Evolutionary conservation across 2,888 invertebrate species (phyloP).

Genomic region (Drosophila rubida): DNA sequence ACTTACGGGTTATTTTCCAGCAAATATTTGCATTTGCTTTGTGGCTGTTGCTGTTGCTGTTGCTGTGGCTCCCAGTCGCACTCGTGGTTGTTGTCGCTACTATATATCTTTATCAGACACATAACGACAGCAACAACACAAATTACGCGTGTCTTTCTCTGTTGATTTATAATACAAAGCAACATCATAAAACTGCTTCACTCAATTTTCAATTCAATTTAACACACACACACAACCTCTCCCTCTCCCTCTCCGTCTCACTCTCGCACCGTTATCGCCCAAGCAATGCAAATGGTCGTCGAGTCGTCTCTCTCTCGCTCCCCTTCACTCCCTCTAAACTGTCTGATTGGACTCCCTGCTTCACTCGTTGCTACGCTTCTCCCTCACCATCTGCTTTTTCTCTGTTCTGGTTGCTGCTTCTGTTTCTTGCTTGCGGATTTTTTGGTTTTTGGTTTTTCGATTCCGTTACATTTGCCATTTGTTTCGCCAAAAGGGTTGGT

Average conservation of each 20-base stretch:
- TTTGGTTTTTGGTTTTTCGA: conserved; percentile 1
- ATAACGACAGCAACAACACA: conserved; percentile 10
- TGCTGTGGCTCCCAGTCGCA: too few relatives aligned
- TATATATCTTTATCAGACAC: neutral
- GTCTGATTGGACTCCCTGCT: conserved; percentile 13
- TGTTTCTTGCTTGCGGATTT: neutral
- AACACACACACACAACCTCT: conserved; percentile 31
- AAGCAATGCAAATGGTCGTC: conserved; percentile 47
- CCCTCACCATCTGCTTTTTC: neutral
- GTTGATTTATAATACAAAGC: conserved; percentile 56
- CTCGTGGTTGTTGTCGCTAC: too few relatives aligned
- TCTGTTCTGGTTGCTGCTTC: neutral
- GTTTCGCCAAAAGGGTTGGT: conserved; percentile 38
- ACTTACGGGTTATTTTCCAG: conserved; percentile 64
- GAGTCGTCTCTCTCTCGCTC: conserved; percentile 4
- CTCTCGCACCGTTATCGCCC: neutral
- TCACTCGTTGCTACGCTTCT: too few relatives aligned
- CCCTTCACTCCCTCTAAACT: neutral
- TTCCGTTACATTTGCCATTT: conserved; percentile 27
- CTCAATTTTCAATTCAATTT: conserved; percentile 66
- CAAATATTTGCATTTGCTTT: conserved; percentile 65
- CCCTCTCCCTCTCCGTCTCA: neutral
- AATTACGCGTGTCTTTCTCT: conserved; percentile 40
- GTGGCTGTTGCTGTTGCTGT: conserved; percentile 18
- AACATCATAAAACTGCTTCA: conserved; percentile 59